These are phyloP conservation scores for Microtus oregoni DNA, from an alignment of 2,113 vertebrate genomes.

Conservation along the genomic window DNA sequence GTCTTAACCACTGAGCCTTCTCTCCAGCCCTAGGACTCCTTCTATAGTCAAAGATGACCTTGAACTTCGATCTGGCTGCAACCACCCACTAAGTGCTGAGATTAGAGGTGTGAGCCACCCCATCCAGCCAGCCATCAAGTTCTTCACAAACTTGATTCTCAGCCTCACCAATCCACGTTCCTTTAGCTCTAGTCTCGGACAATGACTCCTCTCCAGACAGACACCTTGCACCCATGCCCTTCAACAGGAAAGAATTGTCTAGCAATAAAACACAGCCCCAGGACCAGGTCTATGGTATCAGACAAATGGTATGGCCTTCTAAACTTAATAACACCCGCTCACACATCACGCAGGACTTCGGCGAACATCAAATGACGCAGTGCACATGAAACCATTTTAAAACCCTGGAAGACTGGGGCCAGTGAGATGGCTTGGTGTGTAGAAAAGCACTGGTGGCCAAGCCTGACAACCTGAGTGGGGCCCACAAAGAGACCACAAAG, in stretches of 20 bases:
- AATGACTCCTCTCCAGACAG: background rate
- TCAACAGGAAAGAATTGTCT: background rate
- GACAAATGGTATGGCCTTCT: background rate
- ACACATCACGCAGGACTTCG: background rate
- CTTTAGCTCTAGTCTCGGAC: slow-evolving; percentile 14
- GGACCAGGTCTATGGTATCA: background rate
- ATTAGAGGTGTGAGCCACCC: background rate
- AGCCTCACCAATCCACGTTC: background rate
- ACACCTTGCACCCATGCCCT: background rate
- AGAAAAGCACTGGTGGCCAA: background rate
- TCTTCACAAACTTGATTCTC: slow-evolving; percentile 20
- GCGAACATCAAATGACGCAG: slow-evolving; percentile 9
- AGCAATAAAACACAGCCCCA: background rate
- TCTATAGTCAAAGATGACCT: background rate
- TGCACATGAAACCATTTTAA: background rate
- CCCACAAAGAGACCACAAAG: background rate
- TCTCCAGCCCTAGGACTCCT: background rate
- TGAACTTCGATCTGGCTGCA: background rate
- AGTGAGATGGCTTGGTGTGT: background rate
- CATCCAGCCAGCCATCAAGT: background rate
- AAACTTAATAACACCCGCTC: background rate
- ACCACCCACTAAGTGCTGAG: background rate
- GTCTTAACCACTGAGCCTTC: background rate
- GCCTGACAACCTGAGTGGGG: background rate
- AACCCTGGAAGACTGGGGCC: background rate